phyloP scores from a whole-genome alignment of 2,797 vertebrate genomes.

The Dallia pectoralis region DNA sequence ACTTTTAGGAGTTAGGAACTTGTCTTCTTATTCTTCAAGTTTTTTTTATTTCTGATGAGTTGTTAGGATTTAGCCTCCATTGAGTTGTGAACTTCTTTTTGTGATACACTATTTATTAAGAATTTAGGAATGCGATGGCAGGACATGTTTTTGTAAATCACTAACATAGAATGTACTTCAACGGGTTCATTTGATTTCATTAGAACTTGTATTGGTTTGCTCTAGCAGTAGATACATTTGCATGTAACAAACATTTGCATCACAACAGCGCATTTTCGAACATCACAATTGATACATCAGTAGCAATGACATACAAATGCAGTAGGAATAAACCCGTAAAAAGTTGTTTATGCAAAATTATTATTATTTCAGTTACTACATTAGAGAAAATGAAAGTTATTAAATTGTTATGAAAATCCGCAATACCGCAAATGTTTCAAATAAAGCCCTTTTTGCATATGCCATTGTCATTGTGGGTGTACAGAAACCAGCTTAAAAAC shows the following conservation, averaged over 20 bases:
- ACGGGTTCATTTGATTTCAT: slow-evolving; percentile 5
- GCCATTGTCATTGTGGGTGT: no score
- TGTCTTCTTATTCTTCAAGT: neutral
- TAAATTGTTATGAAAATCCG: neutral
- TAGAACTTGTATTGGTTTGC: slow-evolving; percentile 12
- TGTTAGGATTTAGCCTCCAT: slow-evolving; percentile 6
- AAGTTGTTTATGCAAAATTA: slow-evolving; percentile 27
- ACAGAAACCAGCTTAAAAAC: no score
- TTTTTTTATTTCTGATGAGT: slow-evolving; percentile 29
- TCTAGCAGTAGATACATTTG: slow-evolving; percentile 6
- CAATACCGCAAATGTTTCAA: no score
- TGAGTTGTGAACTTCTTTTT: slow-evolving; percentile 15
- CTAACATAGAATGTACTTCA: neutral
- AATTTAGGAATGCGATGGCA: neutral
- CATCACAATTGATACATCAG: neutral
- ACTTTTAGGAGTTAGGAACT: no score
- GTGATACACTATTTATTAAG: slow-evolving; percentile 41
- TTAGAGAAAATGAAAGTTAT: neutral
- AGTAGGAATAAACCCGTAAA: slow-evolving; percentile 31
- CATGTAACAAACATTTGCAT: slow-evolving; percentile 7
- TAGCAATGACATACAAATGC: slow-evolving; percentile 6
- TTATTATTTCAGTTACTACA: neutral
- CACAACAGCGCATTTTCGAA: neutral
- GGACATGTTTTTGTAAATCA: slow-evolving; percentile 9
- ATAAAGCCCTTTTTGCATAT: no score